A percentile compares a stretch with the other conserved stretches of the same genome.
These are phyloP conservation scores for Dicyrtoma fusca DNA, from an alignment of 2,888 invertebrate species.

Conservation along the genomic window DNA sequence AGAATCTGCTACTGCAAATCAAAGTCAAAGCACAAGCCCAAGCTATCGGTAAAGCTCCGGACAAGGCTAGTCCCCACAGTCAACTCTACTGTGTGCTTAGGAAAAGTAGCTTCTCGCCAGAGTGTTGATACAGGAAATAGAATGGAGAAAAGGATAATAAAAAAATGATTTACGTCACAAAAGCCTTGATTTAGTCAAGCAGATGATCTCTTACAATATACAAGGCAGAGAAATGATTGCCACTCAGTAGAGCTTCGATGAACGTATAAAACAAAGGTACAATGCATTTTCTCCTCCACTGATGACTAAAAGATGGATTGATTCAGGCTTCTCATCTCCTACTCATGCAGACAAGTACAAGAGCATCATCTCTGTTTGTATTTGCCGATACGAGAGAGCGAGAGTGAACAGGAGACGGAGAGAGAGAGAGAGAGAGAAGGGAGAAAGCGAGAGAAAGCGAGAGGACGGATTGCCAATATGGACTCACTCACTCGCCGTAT, in stretches of 20 bases:
- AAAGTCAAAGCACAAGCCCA: too few species aligned
- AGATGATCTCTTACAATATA: constrained; percentile 5
- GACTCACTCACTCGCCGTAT: too few species aligned
- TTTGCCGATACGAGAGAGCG: background rate
- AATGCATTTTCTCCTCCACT: constrained; percentile 11
- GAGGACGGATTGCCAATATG: background rate
- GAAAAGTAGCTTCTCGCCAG: too few species aligned
- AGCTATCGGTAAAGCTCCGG: too few species aligned
- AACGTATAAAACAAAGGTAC: background rate
- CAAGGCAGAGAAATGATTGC: background rate
- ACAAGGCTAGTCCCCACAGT: too few species aligned
- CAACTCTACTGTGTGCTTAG: too few species aligned
- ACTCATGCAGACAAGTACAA: background rate
- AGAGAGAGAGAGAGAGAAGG: constrained; percentile 1
- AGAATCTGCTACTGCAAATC: too few species aligned
- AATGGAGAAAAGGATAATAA: background rate
- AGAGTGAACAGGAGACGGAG: background rate
- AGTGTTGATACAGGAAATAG: background rate
- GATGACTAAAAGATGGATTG: background rate
- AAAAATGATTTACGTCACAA: constrained; percentile 20
- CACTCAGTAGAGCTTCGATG: background rate
- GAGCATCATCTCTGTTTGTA: background rate
- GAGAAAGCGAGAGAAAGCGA: background rate
- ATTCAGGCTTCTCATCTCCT: background rate
- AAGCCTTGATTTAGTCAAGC: background rate